phyloP scores from a whole-genome alignment of 2,888 invertebrate species.

The Proisotoma minuta region DNA sequence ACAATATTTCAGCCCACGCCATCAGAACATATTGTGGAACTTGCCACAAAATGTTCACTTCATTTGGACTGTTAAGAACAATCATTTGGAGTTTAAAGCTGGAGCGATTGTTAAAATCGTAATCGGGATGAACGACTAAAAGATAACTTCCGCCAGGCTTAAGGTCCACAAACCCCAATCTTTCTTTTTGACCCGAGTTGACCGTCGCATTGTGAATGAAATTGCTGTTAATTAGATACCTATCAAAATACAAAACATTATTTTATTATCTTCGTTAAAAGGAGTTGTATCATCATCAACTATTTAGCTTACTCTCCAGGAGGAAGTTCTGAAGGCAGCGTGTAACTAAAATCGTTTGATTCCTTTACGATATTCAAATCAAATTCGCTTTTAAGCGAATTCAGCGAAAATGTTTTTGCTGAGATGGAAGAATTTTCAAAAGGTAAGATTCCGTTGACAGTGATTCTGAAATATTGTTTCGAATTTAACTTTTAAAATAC shows the following conservation, averaged over 20 bases:
- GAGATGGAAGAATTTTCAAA: too few relatives aligned
- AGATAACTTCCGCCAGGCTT: conserved; percentile 38
- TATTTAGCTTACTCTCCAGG: not conserved
- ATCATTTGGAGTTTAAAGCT: conserved; percentile 50
- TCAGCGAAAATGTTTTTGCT: conserved; percentile 3
- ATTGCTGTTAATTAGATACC: not conserved
- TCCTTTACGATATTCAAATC: not conserved
- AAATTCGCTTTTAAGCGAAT: too few relatives aligned
- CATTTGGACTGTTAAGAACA: conserved; percentile 64
- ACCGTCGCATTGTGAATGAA: not conserved
- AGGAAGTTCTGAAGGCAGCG: not conserved
- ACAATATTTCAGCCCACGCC: conserved; percentile 75
- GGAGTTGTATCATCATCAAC: too few relatives aligned
- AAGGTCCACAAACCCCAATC: not conserved
- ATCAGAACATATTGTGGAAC: conserved; percentile 75
- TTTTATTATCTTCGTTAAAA: not conserved
- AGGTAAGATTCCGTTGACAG: too few relatives aligned
- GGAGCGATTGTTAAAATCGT: not conserved
- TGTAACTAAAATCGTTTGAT: not conserved
- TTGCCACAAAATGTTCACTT: conserved; percentile 74
- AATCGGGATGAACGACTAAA: conserved; percentile 15
- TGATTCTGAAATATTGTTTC: not conserved
- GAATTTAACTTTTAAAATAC: too few relatives aligned
- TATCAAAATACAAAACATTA: not conserved
- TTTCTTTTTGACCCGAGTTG: too few relatives aligned